Percentiles rank a stretch among this genome's conserved stretches.
Evolutionary conservation across 2,113 vertebrate species (phyloP).

Genomic region (Cavia porcellus): DNA sequence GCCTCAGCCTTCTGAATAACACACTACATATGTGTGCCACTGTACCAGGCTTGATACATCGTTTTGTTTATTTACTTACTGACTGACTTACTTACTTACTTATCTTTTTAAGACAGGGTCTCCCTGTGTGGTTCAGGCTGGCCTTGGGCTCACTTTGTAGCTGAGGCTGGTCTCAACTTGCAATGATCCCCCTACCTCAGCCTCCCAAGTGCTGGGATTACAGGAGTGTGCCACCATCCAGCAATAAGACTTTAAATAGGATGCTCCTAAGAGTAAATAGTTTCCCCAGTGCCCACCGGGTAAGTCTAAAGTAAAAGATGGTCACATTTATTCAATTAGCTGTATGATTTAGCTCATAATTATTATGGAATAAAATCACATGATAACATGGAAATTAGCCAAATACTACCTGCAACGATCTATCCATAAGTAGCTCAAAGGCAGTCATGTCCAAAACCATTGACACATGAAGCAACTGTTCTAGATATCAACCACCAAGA

Average conservation of each 20-base stretch:
- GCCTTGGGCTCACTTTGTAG: too few relatives aligned
- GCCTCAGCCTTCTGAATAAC: not conserved
- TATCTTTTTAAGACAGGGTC: too few relatives aligned
- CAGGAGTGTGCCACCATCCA: too few relatives aligned
- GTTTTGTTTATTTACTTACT: too few relatives aligned
- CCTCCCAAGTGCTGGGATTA: too few relatives aligned
- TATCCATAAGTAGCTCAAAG: not conserved
- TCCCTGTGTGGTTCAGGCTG: too few relatives aligned
- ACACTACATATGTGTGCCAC: not conserved
- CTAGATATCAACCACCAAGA: not conserved
- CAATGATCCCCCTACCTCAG: too few relatives aligned
- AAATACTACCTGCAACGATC: not conserved
- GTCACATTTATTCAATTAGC: not conserved
- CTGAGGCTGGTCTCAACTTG: too few relatives aligned
- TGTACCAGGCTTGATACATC: not conserved
- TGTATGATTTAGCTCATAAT: not conserved
- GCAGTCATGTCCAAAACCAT: not conserved
- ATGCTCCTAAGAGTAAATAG: not conserved
- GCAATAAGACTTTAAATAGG: not conserved
- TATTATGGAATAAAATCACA: not conserved
- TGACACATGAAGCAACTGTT: not conserved
- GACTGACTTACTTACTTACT: too few relatives aligned
- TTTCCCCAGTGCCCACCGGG: not conserved
- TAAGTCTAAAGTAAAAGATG: conserved; percentile 32
- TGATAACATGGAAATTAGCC: not conserved